Percentiles rank a stretch among this genome's conserved stretches.
phyloP scores from a whole-genome alignment of 2,888 invertebrate species.

The Iphiclides podalirius region DNA sequence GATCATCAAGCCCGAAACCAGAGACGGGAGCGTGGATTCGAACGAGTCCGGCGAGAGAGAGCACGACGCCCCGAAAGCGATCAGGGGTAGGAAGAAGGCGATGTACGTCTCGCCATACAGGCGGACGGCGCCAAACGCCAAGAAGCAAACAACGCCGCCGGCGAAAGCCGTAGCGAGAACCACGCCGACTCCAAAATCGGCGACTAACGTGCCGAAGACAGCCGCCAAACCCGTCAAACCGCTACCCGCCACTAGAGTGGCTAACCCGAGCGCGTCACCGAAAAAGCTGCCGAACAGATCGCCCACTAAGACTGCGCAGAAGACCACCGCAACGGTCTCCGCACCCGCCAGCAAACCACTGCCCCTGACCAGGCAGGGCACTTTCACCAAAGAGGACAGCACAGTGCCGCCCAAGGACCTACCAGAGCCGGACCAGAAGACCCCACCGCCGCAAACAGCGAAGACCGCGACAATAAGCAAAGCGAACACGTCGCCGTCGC shows the following conservation, averaged over 20 bases:
- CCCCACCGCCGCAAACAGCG: slow-evolving; percentile 34
- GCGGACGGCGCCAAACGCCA: slow-evolving; percentile 50
- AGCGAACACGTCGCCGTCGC: slow-evolving; percentile 66
- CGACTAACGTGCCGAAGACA: slow-evolving; percentile 43
- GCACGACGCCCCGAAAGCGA: slow-evolving; percentile 75
- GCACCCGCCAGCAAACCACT: slow-evolving; percentile 58
- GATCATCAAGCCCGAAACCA: slow-evolving; percentile 76
- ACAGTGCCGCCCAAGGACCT: slow-evolving; percentile 59
- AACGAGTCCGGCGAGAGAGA: slow-evolving; percentile 69
- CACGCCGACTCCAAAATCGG: slow-evolving; percentile 37
- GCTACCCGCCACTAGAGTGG: slow-evolving; percentile 40
- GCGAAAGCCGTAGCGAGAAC: slow-evolving; percentile 38
- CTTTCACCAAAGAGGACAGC: slow-evolving; percentile 93
- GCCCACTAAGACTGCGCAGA: slow-evolving; percentile 47
- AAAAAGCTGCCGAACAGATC: slow-evolving; percentile 58
- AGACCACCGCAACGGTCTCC: slow-evolving; percentile 46
- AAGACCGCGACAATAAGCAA: slow-evolving; percentile 53
- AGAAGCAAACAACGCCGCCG: slow-evolving; percentile 46
- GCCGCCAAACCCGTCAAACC: slow-evolving; percentile 57
- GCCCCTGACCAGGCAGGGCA: slow-evolving; percentile 90
- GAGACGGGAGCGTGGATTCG: slow-evolving; percentile 67
- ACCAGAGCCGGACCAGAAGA: slow-evolving; percentile 55
- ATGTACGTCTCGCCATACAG: slow-evolving; percentile 83
- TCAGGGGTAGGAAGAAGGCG: slow-evolving; percentile 84
- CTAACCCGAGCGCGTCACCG: slow-evolving; percentile 57